Base-by-base conservation (phyloP, 2,888 invertebrate species). In the Drosophila hawaiiensis region DNA sequence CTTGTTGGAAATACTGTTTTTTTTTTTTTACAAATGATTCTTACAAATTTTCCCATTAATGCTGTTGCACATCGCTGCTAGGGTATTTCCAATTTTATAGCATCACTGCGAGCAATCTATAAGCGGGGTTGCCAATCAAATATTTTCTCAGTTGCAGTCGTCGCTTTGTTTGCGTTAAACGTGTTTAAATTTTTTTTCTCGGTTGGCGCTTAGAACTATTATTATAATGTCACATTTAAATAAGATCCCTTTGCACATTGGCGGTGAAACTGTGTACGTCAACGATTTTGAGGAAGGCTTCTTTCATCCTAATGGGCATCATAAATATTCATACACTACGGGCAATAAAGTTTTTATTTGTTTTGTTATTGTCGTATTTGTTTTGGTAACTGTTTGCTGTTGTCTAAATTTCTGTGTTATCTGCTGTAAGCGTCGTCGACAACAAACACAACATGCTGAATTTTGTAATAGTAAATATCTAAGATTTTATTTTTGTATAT, bases 401-500 rank as follows among this genome's bases (percentile, higher is more conserved):
- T 66, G 56, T 25, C 19, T 61, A 0, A 66, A 66, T n/a, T 73
- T 56, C 22, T 31, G n/a, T 35, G 2, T 1, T 28, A 35, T 10
- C 12, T 61, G 10, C 28, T 19, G 0, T 1, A 66, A 43, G n/a
- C 22, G 49, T 3, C 39, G 49, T 19, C 35, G 28, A 14, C 22
- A 55, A 29, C 4, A 28, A 12, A 10, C 28, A 4, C 14, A 22
- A 35, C 16, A 4, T 25, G 43, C 10, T 10, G 58, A 25, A 28
- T 49, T 14, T n/a, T 2, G 1, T 29, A 43, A 58, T 52, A 7
- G 65, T 72, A 66, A 73, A 63, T 70, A 70, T 61, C 25, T 0
- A 53, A 22, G n/a, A 31, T 35, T 22, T 22, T 22, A 43, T 43
- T 22, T 43, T 22, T 3, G 16, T 6, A 43, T 12, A 43, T 43